phyloP scores from a whole-genome alignment of 2,113 vertebrate species.

The Neodontobutis hainanensis region DNA sequence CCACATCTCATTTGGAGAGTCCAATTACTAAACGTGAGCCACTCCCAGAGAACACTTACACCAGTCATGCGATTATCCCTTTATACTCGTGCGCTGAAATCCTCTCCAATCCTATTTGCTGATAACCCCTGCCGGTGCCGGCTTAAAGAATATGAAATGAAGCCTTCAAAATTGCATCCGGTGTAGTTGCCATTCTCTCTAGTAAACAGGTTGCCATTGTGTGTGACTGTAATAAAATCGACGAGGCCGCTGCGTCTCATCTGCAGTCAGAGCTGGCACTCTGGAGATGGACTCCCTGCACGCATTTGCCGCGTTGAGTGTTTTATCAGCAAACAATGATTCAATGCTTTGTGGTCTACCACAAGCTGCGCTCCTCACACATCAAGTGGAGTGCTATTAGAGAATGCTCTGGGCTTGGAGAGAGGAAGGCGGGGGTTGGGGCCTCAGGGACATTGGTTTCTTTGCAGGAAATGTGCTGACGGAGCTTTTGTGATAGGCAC shows the following conservation, averaged over 20 bases:
- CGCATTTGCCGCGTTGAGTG: constrained; percentile 59
- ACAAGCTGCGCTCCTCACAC: constrained; percentile 71
- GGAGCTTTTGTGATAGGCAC: constrained; percentile 51
- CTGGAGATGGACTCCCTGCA: constrained; percentile 55
- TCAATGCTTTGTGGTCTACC: constrained; percentile 70
- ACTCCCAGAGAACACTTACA: constrained; percentile 25
- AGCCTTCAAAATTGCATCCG: constrained; percentile 42
- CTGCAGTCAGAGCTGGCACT: constrained; percentile 58
- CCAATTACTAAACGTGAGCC: constrained; percentile 47
- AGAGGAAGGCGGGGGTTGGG: constrained; percentile 28
- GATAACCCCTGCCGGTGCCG: constrained; percentile 32
- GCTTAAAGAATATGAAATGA: constrained; percentile 34
- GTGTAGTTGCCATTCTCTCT: constrained; percentile 37
- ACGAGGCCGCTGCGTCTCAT: constrained; percentile 45
- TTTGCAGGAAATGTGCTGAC: constrained; percentile 68
- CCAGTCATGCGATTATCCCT: constrained; percentile 43
- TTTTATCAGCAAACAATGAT: constrained; percentile 75
- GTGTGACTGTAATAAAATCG: constrained; percentile 63
- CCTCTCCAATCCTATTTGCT: constrained; percentile 53
- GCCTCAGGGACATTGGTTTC: constrained; percentile 40
- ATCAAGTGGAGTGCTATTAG: constrained; percentile 72
- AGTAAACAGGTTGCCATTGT: constrained; percentile 48
- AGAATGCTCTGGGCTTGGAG: constrained; percentile 42
- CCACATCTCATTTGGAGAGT: constrained; percentile 35
- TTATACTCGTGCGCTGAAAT: constrained; percentile 44